Conservation (phyloP, 1,140 invertebrate genomes). For the Mercenaria mercenaria region DNA sequence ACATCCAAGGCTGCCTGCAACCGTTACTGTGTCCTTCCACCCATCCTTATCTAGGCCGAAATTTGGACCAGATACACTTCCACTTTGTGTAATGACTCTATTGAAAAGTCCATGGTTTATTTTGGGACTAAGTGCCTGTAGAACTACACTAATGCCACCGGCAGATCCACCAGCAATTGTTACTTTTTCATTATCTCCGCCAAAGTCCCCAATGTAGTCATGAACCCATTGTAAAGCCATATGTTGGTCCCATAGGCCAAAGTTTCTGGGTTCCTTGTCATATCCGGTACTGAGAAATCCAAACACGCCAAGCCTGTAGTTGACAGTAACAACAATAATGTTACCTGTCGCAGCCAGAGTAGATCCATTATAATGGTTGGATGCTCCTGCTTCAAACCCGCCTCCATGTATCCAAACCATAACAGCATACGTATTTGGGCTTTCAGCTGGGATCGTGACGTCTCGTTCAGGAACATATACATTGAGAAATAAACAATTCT, state of each 20-base stretch:
- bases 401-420: constrained; percentile 98
- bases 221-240: constrained; percentile 91
- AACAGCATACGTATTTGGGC: constrained; percentile 90
- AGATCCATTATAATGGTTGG: constrained; percentile 96
- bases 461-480: constrained; percentile 90
- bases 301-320: constrained; percentile 93
- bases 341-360: constrained; percentile 91
- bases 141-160: constrained; percentile 86
- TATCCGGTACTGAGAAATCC: constrained; percentile 89
- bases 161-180: constrained; percentile 95
- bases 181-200: constrained; percentile 90
- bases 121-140: constrained; percentile 44
- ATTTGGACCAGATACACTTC: not conserved
- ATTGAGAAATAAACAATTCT: constrained; percentile 98
- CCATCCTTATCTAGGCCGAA: not conserved
- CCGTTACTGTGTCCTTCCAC: not conserved
- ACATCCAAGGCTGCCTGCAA: not conserved
- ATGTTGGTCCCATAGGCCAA: constrained; percentile 88
- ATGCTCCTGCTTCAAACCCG: constrained; percentile 95
- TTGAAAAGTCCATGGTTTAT: constrained; percentile 61
- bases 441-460: constrained; percentile 85
- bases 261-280: constrained; percentile 77
- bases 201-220: constrained; percentile 91
- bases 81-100: constrained; percentile 50
- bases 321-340: constrained; percentile 91